A percentile compares a stretch with the other conserved stretches of the same genome.
These are phyloP conservation scores for Cephus runcator DNA, from an alignment of 2,888 invertebrate genomes.

Conservation along the genomic window DNA sequence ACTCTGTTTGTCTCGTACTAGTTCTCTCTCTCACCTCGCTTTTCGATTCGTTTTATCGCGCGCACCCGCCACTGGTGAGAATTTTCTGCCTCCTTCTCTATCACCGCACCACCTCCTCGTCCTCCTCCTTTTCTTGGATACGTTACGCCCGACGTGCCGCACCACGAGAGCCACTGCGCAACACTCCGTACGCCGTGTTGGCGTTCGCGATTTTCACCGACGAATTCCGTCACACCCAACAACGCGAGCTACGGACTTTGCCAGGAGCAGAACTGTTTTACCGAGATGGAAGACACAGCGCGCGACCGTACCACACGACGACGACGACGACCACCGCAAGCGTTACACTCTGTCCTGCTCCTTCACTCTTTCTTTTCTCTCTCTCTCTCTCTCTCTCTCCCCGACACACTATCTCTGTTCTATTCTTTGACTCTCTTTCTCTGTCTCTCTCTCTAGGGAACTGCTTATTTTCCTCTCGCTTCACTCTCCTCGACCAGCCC, in stretches of 20 bases:
- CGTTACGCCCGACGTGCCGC: conserved; percentile 10
- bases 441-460: background rate
- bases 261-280: background rate
- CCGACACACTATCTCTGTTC: background rate
- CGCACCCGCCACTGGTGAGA: conserved; percentile 17
- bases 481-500: background rate
- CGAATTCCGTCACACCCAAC: conserved; percentile 53
- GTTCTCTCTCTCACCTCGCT: conserved; percentile 34
- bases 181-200: conserved; percentile 32
- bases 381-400: background rate
- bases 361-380: background rate
- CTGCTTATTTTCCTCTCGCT: background rate
- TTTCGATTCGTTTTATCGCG: conserved; percentile 31
- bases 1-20: conserved; percentile 18
- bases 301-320: conserved; percentile 15
- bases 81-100: conserved; percentile 11
- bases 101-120: background rate
- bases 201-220: conserved; percentile 25
- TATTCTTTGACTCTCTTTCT: background rate
- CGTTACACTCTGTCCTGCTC: background rate
- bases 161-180: conserved; percentile 32
- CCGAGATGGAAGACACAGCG: background rate
- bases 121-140: background rate
- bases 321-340: background rate
- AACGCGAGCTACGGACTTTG: background rate